Conservation (phyloP, 2,113 vertebrate species). For the Ibidorhyncha struthersii region DNA sequence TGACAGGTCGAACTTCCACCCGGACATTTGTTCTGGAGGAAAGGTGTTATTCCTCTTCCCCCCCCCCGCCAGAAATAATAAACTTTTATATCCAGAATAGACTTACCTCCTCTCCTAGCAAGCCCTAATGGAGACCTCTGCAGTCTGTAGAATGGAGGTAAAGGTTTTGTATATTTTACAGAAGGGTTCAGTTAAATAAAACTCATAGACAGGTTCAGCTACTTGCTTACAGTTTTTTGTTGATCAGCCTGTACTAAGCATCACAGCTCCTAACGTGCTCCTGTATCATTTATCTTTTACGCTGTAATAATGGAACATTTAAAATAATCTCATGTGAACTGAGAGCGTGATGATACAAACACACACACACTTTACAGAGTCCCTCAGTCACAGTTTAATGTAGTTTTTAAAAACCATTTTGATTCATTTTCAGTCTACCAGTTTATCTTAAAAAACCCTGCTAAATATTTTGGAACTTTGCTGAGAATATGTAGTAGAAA, state of each 20-base stretch:
- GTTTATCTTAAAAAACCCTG: not conserved
- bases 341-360: not conserved
- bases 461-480: not conserved
- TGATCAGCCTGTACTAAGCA: not conserved
- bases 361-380: not conserved
- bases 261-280: accelerated
- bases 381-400: not conserved
- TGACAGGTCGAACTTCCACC: not conserved
- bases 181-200: not conserved
- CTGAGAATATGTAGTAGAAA: not conserved
- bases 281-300: not conserved
- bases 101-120: not conserved
- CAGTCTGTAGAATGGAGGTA: accelerated
- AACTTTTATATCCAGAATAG: no score
- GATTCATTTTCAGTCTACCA: not conserved
- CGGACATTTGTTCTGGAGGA: not conserved
- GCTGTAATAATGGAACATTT: accelerated
- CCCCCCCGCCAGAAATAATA: not conserved
- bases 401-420: not conserved
- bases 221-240: not conserved
- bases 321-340: not conserved
- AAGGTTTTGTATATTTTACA: not conserved
- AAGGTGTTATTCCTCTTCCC: not conserved
- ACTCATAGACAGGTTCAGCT: not conserved
- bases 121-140: not conserved